Conservation (phyloP, 2,888 invertebrate genomes). For the Thymelicus lineola region DNA sequence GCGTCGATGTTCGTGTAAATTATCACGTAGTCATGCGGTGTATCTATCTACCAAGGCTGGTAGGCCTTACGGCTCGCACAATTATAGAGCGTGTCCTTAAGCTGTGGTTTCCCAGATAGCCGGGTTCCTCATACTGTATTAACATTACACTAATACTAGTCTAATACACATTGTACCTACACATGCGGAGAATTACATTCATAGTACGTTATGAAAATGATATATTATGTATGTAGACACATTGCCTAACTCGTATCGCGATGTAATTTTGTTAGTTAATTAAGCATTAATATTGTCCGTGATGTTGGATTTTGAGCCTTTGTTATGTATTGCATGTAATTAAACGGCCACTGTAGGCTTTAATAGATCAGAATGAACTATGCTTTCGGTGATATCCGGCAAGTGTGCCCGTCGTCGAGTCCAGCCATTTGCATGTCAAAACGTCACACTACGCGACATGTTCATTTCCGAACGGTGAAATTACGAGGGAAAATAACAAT, state of each 20-base stretch:
- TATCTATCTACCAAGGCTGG: conserved; percentile 33
- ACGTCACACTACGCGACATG: conserved; percentile 66
- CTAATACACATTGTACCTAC: conserved; percentile 24
- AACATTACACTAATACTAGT: conserved; percentile 42
- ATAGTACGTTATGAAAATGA: conserved; percentile 13
- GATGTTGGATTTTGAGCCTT: conserved; percentile 4
- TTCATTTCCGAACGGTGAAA: conserved; percentile 66
- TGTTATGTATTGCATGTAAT: conserved; percentile 18
- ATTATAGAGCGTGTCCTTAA: conserved; percentile 45
- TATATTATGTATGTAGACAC: conserved; percentile 3
- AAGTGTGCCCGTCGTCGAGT: conserved; percentile 41
- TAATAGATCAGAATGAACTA: conserved; percentile 24
- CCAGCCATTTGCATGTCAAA: conserved; percentile 72
- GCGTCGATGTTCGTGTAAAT: conserved; percentile 68
- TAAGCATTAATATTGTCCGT: conserved; percentile 27
- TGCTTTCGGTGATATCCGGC: conserved; percentile 21
- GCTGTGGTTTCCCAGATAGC: conserved; percentile 65
- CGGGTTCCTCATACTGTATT: conserved; percentile 48
- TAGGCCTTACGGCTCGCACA: conserved; percentile 24
- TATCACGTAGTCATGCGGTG: conserved; percentile 65
- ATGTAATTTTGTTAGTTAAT: conserved; percentile 46
- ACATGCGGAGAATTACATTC: conserved; percentile 18
- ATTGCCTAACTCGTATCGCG: conserved; percentile 31
- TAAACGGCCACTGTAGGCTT: conserved; percentile 10
- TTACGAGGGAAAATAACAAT: conserved; percentile 55